Percentiles rank a stretch among this genome's conserved stretches.
Evolutionary conservation across 2,113 vertebrate species (phyloP).

Genomic region (Charadrius vociferus): DNA sequence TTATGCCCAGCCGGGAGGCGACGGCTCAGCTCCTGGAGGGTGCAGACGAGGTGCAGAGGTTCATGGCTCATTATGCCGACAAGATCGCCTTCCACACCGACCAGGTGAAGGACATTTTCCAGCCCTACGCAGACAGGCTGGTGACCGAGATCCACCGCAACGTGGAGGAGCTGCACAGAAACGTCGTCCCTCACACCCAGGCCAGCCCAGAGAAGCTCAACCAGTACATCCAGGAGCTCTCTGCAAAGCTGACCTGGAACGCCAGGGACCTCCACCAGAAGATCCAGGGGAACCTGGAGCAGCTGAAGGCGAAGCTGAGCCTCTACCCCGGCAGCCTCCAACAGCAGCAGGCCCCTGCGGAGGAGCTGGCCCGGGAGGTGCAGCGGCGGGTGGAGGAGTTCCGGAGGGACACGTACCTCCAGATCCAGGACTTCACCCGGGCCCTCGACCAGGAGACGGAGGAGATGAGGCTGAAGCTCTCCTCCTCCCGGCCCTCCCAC

Average conservation of each 20-base stretch:
- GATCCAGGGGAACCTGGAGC: slow-evolving; percentile 80
- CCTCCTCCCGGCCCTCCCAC: not conserved
- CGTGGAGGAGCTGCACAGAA: slow-evolving; percentile 75
- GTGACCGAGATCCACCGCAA: slow-evolving; percentile 68
- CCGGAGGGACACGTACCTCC: slow-evolving; percentile 74
- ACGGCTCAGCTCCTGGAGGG: slow-evolving; percentile 40
- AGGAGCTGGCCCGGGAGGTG: slow-evolving; percentile 59
- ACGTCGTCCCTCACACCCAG: slow-evolving; percentile 46
- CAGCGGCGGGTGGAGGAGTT: slow-evolving; percentile 77
- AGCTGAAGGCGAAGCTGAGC: slow-evolving; percentile 68
- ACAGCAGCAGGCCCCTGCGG: not conserved
- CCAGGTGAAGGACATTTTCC: slow-evolving; percentile 65
- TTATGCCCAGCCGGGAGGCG: slow-evolving; percentile 64
- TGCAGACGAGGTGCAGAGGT: slow-evolving; percentile 62
- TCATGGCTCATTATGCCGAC: slow-evolving; percentile 64
- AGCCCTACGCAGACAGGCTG: slow-evolving; percentile 53
- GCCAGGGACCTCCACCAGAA: slow-evolving; percentile 76
- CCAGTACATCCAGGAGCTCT: slow-evolving; percentile 77
- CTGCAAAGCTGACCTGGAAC: slow-evolving; percentile 69
- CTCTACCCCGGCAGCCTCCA: not conserved
- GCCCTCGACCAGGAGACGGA: slow-evolving; percentile 78
- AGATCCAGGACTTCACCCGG: slow-evolving; percentile 76
- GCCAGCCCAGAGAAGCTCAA: slow-evolving; percentile 65
- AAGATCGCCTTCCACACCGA: slow-evolving; percentile 62
- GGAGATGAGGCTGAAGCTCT: slow-evolving; percentile 73